A percentile compares a stretch with the other conserved stretches of the same genome.
Evolutionary conservation across 1,140 invertebrate genomes (phyloP).

Genomic region (Cheumatopsyche charites): DNA sequence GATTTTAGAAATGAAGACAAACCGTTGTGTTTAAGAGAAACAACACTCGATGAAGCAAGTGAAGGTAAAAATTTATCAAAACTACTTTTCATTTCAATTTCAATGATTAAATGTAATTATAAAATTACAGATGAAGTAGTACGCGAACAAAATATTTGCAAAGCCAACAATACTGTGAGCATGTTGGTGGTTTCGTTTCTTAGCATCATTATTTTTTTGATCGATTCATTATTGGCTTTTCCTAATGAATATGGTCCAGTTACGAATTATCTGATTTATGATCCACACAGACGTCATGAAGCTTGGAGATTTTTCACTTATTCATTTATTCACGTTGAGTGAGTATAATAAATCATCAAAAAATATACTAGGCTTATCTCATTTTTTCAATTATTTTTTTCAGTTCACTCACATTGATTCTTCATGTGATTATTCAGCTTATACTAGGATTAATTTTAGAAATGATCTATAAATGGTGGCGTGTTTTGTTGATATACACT

Average conservation of each 20-base stretch:
- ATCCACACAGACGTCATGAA: constrained; percentile 85
- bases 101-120: too few relatives aligned
- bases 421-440: constrained; percentile 91
- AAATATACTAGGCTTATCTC: too few relatives aligned
- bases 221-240: constrained; percentile 63
- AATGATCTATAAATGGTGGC: constrained; percentile 95
- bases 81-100: too few relatives aligned
- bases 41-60: too few relatives aligned
- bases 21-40: too few relatives aligned
- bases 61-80: too few relatives aligned
- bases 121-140: too few relatives aligned
- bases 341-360: too few relatives aligned
- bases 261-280: constrained; percentile 84
- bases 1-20: too few relatives aligned
- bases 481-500: constrained; percentile 80
- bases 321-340: constrained; percentile 97
- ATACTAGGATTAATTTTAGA: constrained; percentile 91
- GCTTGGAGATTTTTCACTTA: constrained; percentile 94
- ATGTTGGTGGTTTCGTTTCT: constrained; percentile 80
- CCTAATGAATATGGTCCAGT: constrained; percentile 70
- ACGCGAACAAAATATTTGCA: too few relatives aligned
- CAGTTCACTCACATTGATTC: constrained; percentile 81
- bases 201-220: constrained; percentile 73
- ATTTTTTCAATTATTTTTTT: too few relatives aligned
- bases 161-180: constrained; percentile 86